Base-by-base conservation (phyloP, 2,113 vertebrate species). In the Picathartes gymnocephalus region DNA sequence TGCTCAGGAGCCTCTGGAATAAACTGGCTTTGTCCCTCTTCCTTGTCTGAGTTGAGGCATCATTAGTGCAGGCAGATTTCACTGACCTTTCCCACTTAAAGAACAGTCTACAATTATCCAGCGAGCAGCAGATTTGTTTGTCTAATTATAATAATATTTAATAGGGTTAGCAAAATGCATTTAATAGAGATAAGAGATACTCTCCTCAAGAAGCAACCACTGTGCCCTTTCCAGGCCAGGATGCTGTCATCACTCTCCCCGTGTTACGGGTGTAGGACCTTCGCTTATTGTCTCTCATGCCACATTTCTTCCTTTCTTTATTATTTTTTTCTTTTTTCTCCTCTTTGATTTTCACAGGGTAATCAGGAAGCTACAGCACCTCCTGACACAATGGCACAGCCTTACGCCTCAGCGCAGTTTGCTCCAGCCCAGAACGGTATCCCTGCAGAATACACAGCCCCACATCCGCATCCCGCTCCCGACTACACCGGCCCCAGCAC, bases 301-400 rank as follows among this genome's bases (percentile, higher is more conserved):
- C 44, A 5, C 7, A 0, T 90, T 92, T 73, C 42, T 90, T 62
- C n/a, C 33, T 4, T 45, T 28, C 27, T 28, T 62, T 71, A 39
- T 50, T 45, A 9, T 56, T 15, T 58, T 15, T 56, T 22, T 11
- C 23, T 37, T 21, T 54, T 44, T 69, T 53, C 64, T 53, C 33
- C 1, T 56, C 20, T 89, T 62, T 90, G 73, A 44, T 96, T 93
- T 73, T 22, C 65, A 28, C 97, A 99, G 99, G 99, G 99, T 99
- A 99, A 99, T 98, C 99, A 99, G 98, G 99, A 99, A 98, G 98
- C 98, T 92, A 98, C 99, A 89, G 98, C 98, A 91, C 98, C 98
- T 98, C 99, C 99, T 90, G 99, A 99, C 97, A 99, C 99, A 82
- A 99, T 99, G 99, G 99, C 99, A 86, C 99, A 99, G 98, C 98